phyloP scores from a whole-genome alignment of 1,140 invertebrate species.

The Amyelois transitella region DNA sequence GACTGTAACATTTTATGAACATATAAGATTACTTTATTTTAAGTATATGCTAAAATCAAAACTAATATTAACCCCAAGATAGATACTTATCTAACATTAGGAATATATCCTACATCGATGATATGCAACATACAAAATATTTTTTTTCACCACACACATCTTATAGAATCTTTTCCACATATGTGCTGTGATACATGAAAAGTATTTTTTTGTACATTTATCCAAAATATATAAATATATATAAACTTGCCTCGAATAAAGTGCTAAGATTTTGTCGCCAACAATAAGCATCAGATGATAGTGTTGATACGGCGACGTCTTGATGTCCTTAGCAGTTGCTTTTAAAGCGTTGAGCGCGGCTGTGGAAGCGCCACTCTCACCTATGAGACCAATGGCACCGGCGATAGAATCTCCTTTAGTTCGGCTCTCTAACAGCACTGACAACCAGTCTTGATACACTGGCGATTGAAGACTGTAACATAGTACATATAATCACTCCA shows the following conservation, averaged over 20 bases:
- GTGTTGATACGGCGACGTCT: conserved; percentile 42
- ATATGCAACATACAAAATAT: no score
- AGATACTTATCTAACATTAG: no score
- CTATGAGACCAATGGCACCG: conserved; percentile 63
- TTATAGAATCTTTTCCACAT: no score
- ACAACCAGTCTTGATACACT: conserved; percentile 56
- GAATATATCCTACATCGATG: no score
- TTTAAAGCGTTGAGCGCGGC: conserved; percentile 55
- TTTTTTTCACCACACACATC: no score
- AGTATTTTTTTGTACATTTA: no score
- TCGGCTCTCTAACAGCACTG: conserved; percentile 47
- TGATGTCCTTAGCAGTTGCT: conserved; percentile 47
- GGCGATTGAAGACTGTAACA: conserved; percentile 46
- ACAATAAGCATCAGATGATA: conserved; percentile 62
- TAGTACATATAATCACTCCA: conserved; percentile 9
- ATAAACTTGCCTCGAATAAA: conserved; percentile 54
- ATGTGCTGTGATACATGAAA: no score
- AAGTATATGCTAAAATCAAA: no score
- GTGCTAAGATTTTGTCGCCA: conserved; percentile 57
- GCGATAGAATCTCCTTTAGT: conserved; percentile 59
- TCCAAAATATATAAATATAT: not conserved
- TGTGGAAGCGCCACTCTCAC: conserved; percentile 54
- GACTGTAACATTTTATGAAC: conserved; percentile 44
- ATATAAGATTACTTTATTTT: no score
- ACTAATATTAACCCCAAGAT: no score